Evolutionary conservation across 2,113 vertebrate species (phyloP).

Genomic region (Myotis lucifugus): DNA sequence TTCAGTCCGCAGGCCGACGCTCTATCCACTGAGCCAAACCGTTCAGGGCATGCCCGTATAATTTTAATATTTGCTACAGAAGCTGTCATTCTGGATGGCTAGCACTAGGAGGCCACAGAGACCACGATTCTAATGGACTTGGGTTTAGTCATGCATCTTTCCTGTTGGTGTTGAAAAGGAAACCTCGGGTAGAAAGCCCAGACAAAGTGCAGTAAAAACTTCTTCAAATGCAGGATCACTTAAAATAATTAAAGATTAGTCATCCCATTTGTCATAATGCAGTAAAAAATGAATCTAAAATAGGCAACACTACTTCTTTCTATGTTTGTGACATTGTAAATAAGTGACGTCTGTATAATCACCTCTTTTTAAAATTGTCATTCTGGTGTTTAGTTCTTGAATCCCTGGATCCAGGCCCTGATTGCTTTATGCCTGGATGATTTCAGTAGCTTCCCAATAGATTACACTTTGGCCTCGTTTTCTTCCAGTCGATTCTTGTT

Average conservation of each 20-base stretch:
- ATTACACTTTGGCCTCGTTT: background rate
- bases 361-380: background rate
- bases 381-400: background rate
- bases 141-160: background rate
- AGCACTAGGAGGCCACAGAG: conserved; percentile 65
- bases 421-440: background rate
- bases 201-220: background rate
- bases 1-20: no score
- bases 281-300: background rate
- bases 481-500: background rate
- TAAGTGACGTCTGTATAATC: background rate
- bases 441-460: background rate
- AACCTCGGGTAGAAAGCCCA: background rate
- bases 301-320: background rate
- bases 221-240: background rate
- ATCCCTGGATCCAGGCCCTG: background rate
- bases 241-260: background rate
- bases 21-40: no score
- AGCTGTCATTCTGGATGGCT: conserved; percentile 26
- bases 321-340: background rate
- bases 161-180: background rate
- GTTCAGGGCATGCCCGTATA: no score
- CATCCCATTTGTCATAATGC: background rate
- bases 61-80: background rate
- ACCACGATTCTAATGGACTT: background rate